A percentile compares a stretch with the other conserved stretches of the same genome.
phyloP scores from a whole-genome alignment of 53 echinoderm and acorn worm genomes.

The Holothuria scabra region DNA sequence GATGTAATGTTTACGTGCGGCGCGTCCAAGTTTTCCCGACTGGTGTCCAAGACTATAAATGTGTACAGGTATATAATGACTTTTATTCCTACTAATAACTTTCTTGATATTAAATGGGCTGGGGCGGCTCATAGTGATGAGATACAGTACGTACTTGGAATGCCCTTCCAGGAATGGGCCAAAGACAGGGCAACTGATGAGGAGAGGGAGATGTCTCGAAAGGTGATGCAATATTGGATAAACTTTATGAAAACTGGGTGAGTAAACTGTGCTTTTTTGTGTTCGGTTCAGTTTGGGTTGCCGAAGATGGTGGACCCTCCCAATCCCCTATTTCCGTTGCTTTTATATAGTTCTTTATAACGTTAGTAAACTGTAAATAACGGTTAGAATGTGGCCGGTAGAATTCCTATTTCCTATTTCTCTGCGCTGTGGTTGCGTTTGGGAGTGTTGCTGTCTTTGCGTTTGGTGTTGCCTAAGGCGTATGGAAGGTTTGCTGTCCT shows the following conservation, averaged over 20 bases:
- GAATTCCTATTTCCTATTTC: too few relatives aligned
- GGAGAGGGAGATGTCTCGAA: slow-evolving; percentile 13
- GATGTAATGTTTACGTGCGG: slow-evolving; percentile 6
- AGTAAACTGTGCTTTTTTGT: background rate
- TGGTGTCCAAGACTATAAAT: background rate
- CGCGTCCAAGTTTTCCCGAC: background rate
- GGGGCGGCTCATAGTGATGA: slow-evolving; percentile 23
- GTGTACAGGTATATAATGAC: slow-evolving; percentile 38
- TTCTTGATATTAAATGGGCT: slow-evolving; percentile 22
- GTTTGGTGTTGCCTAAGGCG: too few relatives aligned
- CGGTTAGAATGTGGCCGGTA: too few relatives aligned
- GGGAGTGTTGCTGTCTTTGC: too few relatives aligned
- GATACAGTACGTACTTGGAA: background rate
- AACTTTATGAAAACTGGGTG: slow-evolving; percentile 30
- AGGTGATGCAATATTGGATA: slow-evolving; percentile 9
- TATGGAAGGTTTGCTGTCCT: too few relatives aligned
- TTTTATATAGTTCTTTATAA: too few relatives aligned
- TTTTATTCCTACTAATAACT: slow-evolving; percentile 4
- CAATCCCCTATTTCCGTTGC: too few relatives aligned
- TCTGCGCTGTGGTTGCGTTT: too few relatives aligned
- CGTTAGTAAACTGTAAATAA: too few relatives aligned
- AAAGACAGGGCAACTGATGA: background rate
- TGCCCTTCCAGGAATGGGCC: background rate
- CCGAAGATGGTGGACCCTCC: too few relatives aligned
- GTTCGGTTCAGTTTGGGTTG: too few relatives aligned